Conservation (phyloP, 2,888 invertebrate genomes). For the Cantharis rufa region DNA sequence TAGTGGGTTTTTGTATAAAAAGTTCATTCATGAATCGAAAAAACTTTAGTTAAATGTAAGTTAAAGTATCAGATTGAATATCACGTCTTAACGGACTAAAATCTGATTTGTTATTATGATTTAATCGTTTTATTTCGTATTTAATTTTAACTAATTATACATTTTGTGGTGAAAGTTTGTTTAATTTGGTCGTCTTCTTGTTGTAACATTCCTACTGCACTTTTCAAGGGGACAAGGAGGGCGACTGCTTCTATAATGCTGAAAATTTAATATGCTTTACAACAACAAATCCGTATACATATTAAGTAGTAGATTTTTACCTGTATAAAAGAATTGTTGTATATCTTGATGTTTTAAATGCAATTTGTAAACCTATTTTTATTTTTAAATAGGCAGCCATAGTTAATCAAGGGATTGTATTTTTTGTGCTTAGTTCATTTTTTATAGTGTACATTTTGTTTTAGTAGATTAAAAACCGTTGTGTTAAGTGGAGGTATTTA, state of each 20-base stretch:
- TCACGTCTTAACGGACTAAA: background rate
- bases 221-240: slow-evolving; percentile 7
- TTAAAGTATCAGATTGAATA: background rate
- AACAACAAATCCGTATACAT: slow-evolving; percentile 11
- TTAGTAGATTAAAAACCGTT: slow-evolving; percentile 11
- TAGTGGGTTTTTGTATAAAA: background rate
- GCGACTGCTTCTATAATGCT: slow-evolving; percentile 39
- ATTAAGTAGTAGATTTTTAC: slow-evolving; percentile 13
- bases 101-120: background rate
- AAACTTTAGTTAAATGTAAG: background rate
- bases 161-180: background rate
- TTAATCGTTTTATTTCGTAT: background rate
- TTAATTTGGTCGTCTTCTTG: background rate
- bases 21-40: background rate
- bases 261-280: slow-evolving; percentile 21
- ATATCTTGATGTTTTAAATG: slow-evolving; percentile 14
- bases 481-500: slow-evolving; percentile 4
- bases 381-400: slow-evolving; percentile 6
- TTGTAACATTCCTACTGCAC: slow-evolving; percentile 5
- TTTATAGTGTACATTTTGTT: slow-evolving; percentile 13
- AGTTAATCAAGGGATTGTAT: slow-evolving; percentile 5
- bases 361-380: slow-evolving; percentile 16
- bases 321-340: slow-evolving; percentile 1
- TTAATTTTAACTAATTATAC: background rate
- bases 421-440: slow-evolving; percentile 15